Evolutionary conservation across 2,888 invertebrate species (phyloP).

Genomic region (Sthenelais limicola): DNA sequence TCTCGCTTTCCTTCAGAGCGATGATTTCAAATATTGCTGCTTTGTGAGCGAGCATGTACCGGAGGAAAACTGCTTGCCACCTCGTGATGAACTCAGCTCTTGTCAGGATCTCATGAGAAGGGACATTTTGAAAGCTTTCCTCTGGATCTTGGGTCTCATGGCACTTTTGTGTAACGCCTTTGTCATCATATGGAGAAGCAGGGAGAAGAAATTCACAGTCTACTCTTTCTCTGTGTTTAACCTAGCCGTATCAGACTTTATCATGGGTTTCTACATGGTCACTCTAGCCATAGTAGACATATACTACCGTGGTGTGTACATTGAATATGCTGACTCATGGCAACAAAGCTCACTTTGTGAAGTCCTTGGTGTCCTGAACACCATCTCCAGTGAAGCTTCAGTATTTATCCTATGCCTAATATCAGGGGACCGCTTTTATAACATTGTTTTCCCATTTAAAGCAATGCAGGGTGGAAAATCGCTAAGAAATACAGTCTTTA

Average conservation of each 20-base stretch:
- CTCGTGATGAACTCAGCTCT: constrained; percentile 54
- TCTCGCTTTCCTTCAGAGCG: constrained; percentile 32
- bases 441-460: constrained; percentile 63
- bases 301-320: constrained; percentile 52
- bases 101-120: constrained; percentile 56
- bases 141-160: constrained; percentile 53
- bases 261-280: constrained; percentile 56
- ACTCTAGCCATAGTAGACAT: constrained; percentile 55
- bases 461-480: constrained; percentile 7
- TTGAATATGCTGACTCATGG: constrained; percentile 56
- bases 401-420: constrained; percentile 70
- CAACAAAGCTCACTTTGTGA: constrained; percentile 52
- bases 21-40: constrained; percentile 42
- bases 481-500: not conserved
- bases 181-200: constrained; percentile 47
- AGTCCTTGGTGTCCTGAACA: constrained; percentile 54
- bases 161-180: constrained; percentile 52
- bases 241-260: constrained; percentile 54
- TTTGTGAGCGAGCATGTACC: constrained; percentile 19
- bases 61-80: constrained; percentile 56
- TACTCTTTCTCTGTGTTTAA: constrained; percentile 41
- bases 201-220: constrained; percentile 28
- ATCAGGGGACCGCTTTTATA: constrained; percentile 69
- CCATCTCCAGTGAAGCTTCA: constrained; percentile 65
- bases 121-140: constrained; percentile 47